Base-by-base conservation (phyloP, 2,888 invertebrate genomes). In the Platerodrilus igneus region DNA sequence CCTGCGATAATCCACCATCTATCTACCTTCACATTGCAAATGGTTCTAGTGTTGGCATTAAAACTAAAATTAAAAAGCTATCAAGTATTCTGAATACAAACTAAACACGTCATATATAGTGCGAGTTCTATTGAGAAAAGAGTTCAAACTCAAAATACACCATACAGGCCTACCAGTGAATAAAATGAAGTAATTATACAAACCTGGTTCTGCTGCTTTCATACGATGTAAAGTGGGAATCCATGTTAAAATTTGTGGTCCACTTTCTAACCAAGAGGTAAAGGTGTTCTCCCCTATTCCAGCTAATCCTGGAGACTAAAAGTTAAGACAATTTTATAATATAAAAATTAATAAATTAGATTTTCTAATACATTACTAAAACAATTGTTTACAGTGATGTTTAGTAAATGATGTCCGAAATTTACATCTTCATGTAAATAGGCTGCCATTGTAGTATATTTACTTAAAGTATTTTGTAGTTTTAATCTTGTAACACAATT, bases 311-410 rank as follows among this genome's bases (percentile, higher is more conserved):
- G 79, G 80, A 47, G 75, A 79, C 81, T 83, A 62, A 43, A 60
- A 58, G 45, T n/a, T n/a, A n/a, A n/a, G n/a, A n/a, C n/a, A n/a
- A n/a, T n/a, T n/a, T n/a, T n/a, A n/a, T n/a, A 25, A 48, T 42
- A 28, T 25, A 35, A 36, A 14, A 35, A 28, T 21, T 32, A 13
- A 3, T 6, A 29, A n/a, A n/a, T n/a, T n/a, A n/a, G n/a, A n/a
- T n/a, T n/a, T n/a, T n/a, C n/a, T n/a, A n/a, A n/a, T 68, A 83
- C 83, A 72, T 80, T 78, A 47, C 73, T 72, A 68, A 86, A 85
- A 66, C 87, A 88, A 50, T 77, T 76, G 47, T 85, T 81, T 35
- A 87, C 74, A 48, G 85, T 81, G 9, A 73, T 69, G 50, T 79
- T 76, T 13, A 85, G 74, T 35, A 76, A 64, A 47, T 77, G 75